Evolutionary conservation across 2,888 invertebrate genomes (phyloP).

Genomic region (Agonum fuliginosum): DNA sequence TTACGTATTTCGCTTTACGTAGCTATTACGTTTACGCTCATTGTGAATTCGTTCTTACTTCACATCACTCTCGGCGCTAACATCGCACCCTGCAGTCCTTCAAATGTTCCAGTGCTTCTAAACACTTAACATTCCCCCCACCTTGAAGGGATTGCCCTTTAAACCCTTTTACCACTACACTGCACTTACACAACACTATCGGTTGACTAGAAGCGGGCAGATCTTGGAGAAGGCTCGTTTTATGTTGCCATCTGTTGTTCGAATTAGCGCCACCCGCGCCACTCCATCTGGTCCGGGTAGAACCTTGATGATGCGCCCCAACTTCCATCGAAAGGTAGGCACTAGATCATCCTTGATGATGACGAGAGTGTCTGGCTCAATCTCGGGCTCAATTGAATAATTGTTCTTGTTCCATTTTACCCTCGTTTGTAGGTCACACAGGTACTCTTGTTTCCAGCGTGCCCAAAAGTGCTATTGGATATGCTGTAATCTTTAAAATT

Average conservation of each 20-base stretch:
- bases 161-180: neutral
- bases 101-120: no score
- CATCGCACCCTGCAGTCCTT: no score
- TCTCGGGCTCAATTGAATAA: neutral
- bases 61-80: no score
- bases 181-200: no score
- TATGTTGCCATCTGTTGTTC: neutral
- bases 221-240: neutral
- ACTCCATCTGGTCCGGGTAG: neutral
- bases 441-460: constrained; percentile 61
- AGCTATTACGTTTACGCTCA: no score
- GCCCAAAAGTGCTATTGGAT: constrained; percentile 61
- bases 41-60: no score
- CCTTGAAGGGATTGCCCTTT: neutral
- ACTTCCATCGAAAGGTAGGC: neutral
- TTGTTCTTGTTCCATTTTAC: constrained; percentile 45
- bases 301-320: neutral
- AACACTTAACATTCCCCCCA: no score
- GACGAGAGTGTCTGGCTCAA: constrained; percentile 47
- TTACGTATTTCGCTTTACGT: no score
- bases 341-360: constrained; percentile 17
- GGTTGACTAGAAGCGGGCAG: neutral
- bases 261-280: neutral
- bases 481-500: constrained; percentile 45
- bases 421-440: constrained; percentile 60